Evolutionary conservation across 2,797 vertebrate genomes (phyloP).

Genomic region (Takifugu rubripes): DNA sequence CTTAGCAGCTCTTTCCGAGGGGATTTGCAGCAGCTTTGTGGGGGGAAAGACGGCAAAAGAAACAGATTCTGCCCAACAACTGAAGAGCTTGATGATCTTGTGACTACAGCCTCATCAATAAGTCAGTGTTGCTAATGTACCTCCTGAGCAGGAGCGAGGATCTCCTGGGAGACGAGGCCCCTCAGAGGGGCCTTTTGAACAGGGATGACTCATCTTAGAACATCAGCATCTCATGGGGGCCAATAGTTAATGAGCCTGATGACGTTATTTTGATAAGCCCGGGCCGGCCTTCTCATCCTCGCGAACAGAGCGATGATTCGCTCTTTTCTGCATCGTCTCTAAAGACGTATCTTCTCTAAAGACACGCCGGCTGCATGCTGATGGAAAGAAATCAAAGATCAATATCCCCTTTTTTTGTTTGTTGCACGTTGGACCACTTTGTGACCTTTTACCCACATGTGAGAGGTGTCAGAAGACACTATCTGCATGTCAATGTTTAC

Average conservation of each 20-base stretch:
- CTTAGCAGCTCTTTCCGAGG: not conserved
- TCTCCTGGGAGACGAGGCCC: constrained; percentile 17
- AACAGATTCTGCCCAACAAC: constrained; percentile 26
- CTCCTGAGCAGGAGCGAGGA: constrained; percentile 29
- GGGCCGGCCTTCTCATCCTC: too few relatives aligned
- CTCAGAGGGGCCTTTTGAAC: constrained; percentile 9
- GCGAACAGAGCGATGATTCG: too few relatives aligned
- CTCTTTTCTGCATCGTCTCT: too few relatives aligned
- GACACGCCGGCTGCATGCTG: too few relatives aligned
- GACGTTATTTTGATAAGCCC: not conserved
- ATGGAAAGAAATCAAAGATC: not conserved
- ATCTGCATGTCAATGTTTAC: constrained; percentile 19
- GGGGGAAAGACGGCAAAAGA: constrained; percentile 7
- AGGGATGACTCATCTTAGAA: constrained; percentile 36
- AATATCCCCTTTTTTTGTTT: not conserved
- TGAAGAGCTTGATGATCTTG: constrained; percentile 48
- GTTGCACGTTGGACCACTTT: constrained; percentile 18
- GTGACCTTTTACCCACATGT: constrained; percentile 16
- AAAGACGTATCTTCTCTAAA: too few relatives aligned
- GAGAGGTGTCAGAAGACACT: constrained; percentile 23
- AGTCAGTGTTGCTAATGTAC: constrained; percentile 56
- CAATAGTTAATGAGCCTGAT: constrained; percentile 7
- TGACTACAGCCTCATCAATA: constrained; percentile 62
- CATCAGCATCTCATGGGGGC: constrained; percentile 17
- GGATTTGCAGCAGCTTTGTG: not conserved